Evolutionary conservation across 1,140 invertebrate species (phyloP).

Genomic region (Cherax destructor): DNA sequence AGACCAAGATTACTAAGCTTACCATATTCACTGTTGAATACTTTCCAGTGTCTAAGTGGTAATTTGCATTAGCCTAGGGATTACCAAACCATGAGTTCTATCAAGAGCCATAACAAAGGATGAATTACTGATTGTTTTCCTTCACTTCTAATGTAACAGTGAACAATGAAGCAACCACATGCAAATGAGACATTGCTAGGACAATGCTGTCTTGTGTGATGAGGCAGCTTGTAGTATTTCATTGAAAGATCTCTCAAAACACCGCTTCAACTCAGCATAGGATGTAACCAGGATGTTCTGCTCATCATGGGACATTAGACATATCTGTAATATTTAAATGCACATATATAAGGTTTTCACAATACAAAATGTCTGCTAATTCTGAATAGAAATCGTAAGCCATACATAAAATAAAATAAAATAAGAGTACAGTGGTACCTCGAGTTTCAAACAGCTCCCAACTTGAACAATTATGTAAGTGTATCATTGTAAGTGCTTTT

Average conservation of each 20-base stretch:
- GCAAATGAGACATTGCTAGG: constrained; percentile 33
- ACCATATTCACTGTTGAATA: constrained; percentile 12
- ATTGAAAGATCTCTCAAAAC: constrained; percentile 93
- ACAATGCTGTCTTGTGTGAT: constrained; percentile 57
- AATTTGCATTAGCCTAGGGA: not conserved
- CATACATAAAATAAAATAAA: no score
- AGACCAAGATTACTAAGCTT: constrained; percentile 8
- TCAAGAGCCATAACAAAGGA: not conserved
- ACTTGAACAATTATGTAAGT: no score
- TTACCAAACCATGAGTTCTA: not conserved
- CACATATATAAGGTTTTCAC: not conserved
- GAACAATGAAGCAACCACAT: not conserved
- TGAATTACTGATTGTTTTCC: not conserved
- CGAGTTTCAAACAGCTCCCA: no score
- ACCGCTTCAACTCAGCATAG: constrained; percentile 95
- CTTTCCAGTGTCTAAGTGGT: constrained; percentile 1
- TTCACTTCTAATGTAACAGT: constrained; percentile 1
- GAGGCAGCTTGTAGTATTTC: constrained; percentile 83
- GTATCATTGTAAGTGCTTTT: no score
- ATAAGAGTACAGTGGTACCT: no score
- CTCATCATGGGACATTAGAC: constrained; percentile 95
- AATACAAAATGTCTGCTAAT: not conserved
- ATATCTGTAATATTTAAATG: constrained; percentile 82
- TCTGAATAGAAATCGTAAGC: no score
- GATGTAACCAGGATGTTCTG: constrained; percentile 96